Evolutionary conservation across 1,140 invertebrate species (phyloP), one percentile per base, ranked within the genome.

Genomic region (Carposina sasakii): DNA sequence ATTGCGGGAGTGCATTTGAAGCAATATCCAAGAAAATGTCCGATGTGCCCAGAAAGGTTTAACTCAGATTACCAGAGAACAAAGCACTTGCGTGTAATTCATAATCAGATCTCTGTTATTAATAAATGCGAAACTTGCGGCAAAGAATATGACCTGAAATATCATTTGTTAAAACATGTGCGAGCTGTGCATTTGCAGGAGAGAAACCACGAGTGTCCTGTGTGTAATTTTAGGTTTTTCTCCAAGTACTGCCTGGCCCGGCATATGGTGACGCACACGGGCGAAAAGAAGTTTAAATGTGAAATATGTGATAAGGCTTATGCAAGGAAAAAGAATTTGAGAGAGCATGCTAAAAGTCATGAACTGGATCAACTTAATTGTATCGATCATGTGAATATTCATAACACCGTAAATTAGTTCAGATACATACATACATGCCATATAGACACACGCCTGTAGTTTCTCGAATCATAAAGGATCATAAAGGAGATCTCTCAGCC

Each of bases 161-260:
- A 70, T 40, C 68, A 72, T 20, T 52, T 88, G 3, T 58, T 82
- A n/a, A 56, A 85, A 0, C 87, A 88, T 23, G 81, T 86, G 36
- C 65, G 86, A 36, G 85, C 77, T 0, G 71, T 81, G 1, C 87
- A 88, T 48, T 76, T 87, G 2, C 87, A 88, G 28, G 87, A 88
- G 36, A 72, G 86, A 6, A 86, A 87, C 24, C 83, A 84, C 5
- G 72, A 74, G 6, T 89, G 88, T 54, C 56, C 63, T 2, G 56
- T 87, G 3, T 89, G 88, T 34, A 79, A 90, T 46, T 92, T 91
- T 53, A 88, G 89, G 13, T 94, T 94, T 67, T 92, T 92, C 44
- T 74, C 91, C 67, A 85, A 91, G 81, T 59, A 91, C 87, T 81
- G 91, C 86, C 31, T 94, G 78, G 84, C 92, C 81, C 79, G 87